Evolutionary conservation across 2,113 vertebrate species (phyloP).

Genomic region (Vidua macroura): DNA sequence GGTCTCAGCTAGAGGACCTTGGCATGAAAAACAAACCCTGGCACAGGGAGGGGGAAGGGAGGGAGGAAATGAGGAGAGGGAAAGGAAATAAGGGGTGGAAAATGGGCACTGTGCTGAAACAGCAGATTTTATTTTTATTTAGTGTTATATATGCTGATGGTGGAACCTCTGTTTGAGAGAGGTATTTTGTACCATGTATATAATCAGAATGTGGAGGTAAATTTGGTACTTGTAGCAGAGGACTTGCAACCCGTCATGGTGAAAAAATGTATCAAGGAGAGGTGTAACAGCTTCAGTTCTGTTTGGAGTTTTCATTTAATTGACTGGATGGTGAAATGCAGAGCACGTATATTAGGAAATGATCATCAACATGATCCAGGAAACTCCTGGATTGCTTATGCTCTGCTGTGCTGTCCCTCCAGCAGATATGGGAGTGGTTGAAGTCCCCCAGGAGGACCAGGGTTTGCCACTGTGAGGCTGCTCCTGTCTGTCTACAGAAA

Average conservation of each 20-base stretch:
- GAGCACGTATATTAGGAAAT: neutral
- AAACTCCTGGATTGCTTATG: neutral
- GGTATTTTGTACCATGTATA: neutral
- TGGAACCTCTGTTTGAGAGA: neutral
- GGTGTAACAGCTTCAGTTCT: neutral
- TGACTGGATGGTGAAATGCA: neutral
- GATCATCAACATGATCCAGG: fast-evolving
- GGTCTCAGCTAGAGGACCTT: constrained; percentile 7
- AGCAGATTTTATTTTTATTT: constrained; percentile 29
- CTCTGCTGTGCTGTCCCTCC: neutral
- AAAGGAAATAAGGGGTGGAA: neutral
- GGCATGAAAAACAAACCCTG: constrained; percentile 16
- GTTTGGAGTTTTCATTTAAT: neutral
- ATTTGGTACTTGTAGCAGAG: neutral
- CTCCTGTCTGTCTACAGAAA: neutral
- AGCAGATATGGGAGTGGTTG: neutral
- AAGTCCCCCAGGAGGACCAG: neutral
- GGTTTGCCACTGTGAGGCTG: neutral
- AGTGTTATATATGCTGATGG: neutral
- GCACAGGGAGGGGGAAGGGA: neutral
- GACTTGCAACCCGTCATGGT: neutral
- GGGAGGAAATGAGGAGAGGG: neutral
- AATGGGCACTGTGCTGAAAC: constrained; percentile 11
- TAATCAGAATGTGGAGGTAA: neutral
- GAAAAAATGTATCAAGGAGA: neutral